A percentile compares a stretch with the other conserved stretches of the same genome.
Evolutionary conservation across 1,140 invertebrate species (phyloP).

Genomic region (Chelonus insularis): DNA sequence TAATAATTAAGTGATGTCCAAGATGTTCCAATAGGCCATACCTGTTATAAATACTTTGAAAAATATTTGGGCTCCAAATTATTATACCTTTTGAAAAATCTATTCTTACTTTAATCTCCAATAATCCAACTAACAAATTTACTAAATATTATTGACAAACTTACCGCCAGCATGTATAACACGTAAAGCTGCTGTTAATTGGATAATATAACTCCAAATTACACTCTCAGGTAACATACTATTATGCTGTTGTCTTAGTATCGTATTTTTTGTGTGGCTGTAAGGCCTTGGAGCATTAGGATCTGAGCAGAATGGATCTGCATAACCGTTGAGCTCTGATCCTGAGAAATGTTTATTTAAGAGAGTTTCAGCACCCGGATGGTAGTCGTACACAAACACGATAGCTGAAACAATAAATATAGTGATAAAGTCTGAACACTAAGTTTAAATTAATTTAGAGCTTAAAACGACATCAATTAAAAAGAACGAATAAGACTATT

Average conservation of each 20-base stretch:
- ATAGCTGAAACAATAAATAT: conserved; percentile 70
- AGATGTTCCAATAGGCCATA: too few species aligned
- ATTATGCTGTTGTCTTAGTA: conserved; percentile 70
- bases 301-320: conserved; percentile 82
- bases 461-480: too few species aligned
- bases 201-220: conserved; percentile 95
- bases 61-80: too few species aligned
- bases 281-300: conserved; percentile 80
- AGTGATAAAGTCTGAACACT: too few species aligned
- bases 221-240: conserved; percentile 84
- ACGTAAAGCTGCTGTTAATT: conserved; percentile 91
- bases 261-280: conserved; percentile 81
- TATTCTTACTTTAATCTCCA: not conserved
- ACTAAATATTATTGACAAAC: too few species aligned
- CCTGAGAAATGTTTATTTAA: conserved; percentile 82
- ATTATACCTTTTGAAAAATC: too few species aligned
- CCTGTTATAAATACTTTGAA: too few species aligned
- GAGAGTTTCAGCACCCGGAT: conserved; percentile 86
- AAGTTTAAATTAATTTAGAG: not conserved
- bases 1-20: too few species aligned
- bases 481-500: too few species aligned
- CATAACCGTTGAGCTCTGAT: conserved; percentile 70
- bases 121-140: conserved; percentile 4
- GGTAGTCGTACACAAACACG: conserved; percentile 95
- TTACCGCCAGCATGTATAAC: conserved; percentile 83